phyloP scores from a whole-genome alignment of 2,888 invertebrate species.

The Reticulitermes lucifugus region DNA sequence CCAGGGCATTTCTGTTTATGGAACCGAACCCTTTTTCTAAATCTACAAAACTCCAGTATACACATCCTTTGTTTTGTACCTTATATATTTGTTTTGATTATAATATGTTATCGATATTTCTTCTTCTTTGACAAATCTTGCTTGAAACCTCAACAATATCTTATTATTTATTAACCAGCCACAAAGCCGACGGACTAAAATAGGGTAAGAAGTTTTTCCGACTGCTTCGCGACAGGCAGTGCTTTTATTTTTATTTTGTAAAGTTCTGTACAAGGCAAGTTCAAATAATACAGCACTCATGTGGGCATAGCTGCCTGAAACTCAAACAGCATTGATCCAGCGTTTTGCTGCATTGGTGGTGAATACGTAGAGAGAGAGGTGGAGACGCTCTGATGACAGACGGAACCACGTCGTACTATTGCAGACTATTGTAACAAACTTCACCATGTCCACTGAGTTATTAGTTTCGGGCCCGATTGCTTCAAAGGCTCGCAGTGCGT shows the following conservation, averaged over 20 bases:
- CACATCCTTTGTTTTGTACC: too few species aligned
- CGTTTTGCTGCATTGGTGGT: not conserved
- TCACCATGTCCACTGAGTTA: conserved; percentile 13
- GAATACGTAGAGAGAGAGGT: not conserved
- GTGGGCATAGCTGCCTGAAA: not conserved
- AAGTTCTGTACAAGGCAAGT: not conserved
- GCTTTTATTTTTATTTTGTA: not conserved
- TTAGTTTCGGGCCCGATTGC: conserved; percentile 21
- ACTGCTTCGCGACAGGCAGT: not conserved
- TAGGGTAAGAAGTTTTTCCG: too few species aligned
- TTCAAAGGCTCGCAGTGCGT: not conserved
- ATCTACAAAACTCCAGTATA: too few species aligned
- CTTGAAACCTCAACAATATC: too few species aligned
- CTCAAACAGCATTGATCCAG: not conserved
- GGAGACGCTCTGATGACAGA: not conserved
- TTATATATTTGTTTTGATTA: too few species aligned
- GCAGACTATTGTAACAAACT: conserved; percentile 13
- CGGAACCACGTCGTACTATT: not conserved
- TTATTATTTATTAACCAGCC: too few species aligned
- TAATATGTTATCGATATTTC: too few species aligned
- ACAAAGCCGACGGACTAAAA: too few species aligned
- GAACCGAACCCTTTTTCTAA: too few species aligned
- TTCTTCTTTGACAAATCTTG: too few species aligned
- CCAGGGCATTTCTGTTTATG: too few species aligned
- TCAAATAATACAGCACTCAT: not conserved